These are phyloP conservation scores for Alouatta palliata DNA, from an alignment of 2,113 vertebrate genomes.

Conservation along the genomic window DNA sequence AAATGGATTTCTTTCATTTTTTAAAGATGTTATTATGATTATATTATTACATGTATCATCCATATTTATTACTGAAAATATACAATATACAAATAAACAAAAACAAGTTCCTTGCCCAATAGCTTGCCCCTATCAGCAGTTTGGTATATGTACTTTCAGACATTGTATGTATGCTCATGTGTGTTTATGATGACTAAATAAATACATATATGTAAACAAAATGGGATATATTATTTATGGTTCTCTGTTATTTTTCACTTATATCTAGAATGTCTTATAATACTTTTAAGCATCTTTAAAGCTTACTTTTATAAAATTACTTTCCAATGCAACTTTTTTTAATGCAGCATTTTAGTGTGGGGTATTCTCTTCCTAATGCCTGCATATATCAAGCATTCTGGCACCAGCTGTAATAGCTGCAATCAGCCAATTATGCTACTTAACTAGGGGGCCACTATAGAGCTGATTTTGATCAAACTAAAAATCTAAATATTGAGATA, in stretches of 20 bases:
- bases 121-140: not conserved
- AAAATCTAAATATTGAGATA: slow-evolving; percentile 27
- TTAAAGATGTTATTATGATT: not conserved
- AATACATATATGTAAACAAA: not conserved
- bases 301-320: not conserved
- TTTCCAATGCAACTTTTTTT: slow-evolving; percentile 26
- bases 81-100: not conserved
- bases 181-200: not conserved
- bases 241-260: not conserved
- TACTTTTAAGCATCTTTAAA: slow-evolving; percentile 39
- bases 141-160: not conserved
- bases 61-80: slow-evolving; percentile 9
- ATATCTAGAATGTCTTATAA: slow-evolving; percentile 2
- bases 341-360: not conserved
- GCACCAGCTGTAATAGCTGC: slow-evolving; percentile 33
- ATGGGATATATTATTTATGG: not conserved
- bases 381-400: not conserved
- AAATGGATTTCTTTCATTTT: not conserved
- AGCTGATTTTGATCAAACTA: slow-evolving; percentile 42
- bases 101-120: slow-evolving; percentile 12
- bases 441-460: not conserved
- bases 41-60: not conserved
- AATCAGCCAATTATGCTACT: slow-evolving; percentile 12
- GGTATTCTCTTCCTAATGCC: not conserved
- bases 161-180: not conserved